Base-by-base conservation (phyloP, 1,140 invertebrate genomes). In the Drosophila murphyi region DNA sequence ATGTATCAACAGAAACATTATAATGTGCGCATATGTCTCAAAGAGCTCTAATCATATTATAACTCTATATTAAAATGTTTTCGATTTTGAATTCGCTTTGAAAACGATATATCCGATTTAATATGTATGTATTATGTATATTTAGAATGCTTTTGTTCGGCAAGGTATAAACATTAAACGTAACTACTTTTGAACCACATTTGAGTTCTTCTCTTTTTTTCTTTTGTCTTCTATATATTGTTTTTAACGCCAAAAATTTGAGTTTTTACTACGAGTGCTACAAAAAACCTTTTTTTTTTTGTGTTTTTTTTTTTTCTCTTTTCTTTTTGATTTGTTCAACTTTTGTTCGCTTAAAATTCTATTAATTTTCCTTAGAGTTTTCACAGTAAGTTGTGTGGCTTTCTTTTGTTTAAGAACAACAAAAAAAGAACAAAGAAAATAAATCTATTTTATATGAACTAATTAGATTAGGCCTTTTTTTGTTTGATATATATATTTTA, bases 381-480 rank as follows among this genome's bases (percentile, higher is more conserved):
- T 89, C 85, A 89, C 85, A 89, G 80, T 64, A 63, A 51, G 57
- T 85, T 78, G 85, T 81, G 80, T 87, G 85, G 76, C 63, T 82
- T 76, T 61, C 54, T 45, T 54, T 51, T 68, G 41, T 20, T 20
- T 20, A 20, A 20, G 20, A 20, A 32, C 52, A 48, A 55, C 10
- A 31, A 56, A 74, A 68, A 61, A 54, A 64, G 68, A 78, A 72
- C 41, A 55, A 71, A 32, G 28, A 34, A 55, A 20, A n/a, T 29
- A 7, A n/a, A n/a, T 45, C 0, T 4, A 6, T 62, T 74, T 32
- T 59, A 76, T 74, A 69, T 64, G 4, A 82, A 78, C 79, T 82
- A 82, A 76, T 78, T 71, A 52, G 45, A 82, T 83, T 79, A 76
- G 64, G 71, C 61, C 5, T 77, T 28, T 60, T 34, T 47, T 65